phyloP scores from a whole-genome alignment of 2,113 vertebrate species.

The Ammodytes dubius region DNA sequence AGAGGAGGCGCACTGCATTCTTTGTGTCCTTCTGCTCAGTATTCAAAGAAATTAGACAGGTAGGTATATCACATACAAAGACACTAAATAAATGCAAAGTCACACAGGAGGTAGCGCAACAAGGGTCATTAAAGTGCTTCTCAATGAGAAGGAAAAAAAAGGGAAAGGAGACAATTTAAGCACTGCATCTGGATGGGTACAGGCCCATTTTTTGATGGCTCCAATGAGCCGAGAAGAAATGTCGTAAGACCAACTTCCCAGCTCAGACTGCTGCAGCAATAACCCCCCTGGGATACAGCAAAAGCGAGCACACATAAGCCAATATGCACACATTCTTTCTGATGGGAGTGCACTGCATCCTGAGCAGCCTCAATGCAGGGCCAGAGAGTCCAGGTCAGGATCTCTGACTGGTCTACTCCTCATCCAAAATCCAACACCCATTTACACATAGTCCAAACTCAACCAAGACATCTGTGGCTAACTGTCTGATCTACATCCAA shows the following conservation, averaged over 20 bases:
- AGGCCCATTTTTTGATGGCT: conserved; percentile 69
- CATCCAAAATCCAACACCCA: conserved; percentile 21
- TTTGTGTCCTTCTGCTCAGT: not conserved
- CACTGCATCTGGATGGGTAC: conserved; percentile 44
- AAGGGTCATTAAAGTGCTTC: conserved; percentile 18
- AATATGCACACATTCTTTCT: conserved; percentile 24
- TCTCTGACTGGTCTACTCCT: conserved; percentile 49
- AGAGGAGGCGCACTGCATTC: conserved; percentile 22
- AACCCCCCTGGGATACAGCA: conserved; percentile 55
- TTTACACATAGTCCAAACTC: conserved; percentile 21
- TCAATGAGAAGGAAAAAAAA: conserved; percentile 24
- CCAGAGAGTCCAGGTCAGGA: conserved; percentile 43
- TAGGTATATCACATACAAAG: not conserved
- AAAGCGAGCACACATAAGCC: conserved; percentile 39
- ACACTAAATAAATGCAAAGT: conserved; percentile 30
- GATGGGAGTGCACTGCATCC: conserved; percentile 47
- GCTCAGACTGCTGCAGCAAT: conserved; percentile 54
- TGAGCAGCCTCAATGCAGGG: conserved; percentile 39
- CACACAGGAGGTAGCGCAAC: conserved; percentile 5
- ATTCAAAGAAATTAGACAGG: not conserved
- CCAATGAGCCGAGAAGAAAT: conserved; percentile 64
- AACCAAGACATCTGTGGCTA: conserved; percentile 31
- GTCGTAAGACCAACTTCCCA: conserved; percentile 63
- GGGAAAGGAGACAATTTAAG: conserved; percentile 32
- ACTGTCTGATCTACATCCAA: conserved; percentile 33